Percentiles rank a stretch among this genome's conserved stretches.
These are phyloP conservation scores for Balearica regulorum DNA, from an alignment of 2,797 vertebrate species.

Conservation along the genomic window DNA sequence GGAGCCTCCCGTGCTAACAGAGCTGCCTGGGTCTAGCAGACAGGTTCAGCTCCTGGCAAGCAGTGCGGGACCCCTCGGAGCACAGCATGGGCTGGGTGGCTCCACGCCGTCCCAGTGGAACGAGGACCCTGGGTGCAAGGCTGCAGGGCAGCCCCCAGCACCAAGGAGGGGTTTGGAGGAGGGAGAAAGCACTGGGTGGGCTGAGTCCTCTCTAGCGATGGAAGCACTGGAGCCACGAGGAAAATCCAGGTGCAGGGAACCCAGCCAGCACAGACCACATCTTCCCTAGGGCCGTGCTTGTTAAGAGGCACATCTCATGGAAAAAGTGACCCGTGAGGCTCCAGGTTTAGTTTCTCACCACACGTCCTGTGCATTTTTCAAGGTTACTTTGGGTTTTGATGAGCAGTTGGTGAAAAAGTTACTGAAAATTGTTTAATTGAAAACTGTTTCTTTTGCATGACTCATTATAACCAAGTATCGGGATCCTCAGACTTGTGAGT, in stretches of 20 bases:
- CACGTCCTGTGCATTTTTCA: not conserved
- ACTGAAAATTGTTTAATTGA: not conserved
- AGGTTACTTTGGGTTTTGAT: not conserved
- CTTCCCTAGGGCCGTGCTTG: not conserved
- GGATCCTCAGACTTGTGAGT: not conserved
- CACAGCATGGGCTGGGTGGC: not conserved
- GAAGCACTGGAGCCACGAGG: not conserved
- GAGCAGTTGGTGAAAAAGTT: not conserved
- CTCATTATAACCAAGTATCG: not conserved
- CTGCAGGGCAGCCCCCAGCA: not conserved
- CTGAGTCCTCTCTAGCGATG: not conserved
- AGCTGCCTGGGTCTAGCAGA: not conserved
- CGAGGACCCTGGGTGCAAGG: rapidly evolving
- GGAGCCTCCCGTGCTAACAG: not conserved
- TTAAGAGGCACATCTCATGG: not conserved
- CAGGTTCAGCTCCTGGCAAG: not conserved
- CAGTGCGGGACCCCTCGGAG: rapidly evolving
- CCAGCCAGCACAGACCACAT: not conserved
- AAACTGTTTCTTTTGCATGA: not conserved
- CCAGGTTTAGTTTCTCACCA: not conserved
- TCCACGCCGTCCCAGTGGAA: rapidly evolving
- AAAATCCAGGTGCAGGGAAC: not conserved
- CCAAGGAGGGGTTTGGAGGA: not conserved
- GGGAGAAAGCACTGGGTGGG: not conserved
- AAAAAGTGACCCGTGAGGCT: not conserved